Evolutionary conservation across 92 coral and sea anemone species (phyloP).

Genomic region (Blastomussa wellsi): DNA sequence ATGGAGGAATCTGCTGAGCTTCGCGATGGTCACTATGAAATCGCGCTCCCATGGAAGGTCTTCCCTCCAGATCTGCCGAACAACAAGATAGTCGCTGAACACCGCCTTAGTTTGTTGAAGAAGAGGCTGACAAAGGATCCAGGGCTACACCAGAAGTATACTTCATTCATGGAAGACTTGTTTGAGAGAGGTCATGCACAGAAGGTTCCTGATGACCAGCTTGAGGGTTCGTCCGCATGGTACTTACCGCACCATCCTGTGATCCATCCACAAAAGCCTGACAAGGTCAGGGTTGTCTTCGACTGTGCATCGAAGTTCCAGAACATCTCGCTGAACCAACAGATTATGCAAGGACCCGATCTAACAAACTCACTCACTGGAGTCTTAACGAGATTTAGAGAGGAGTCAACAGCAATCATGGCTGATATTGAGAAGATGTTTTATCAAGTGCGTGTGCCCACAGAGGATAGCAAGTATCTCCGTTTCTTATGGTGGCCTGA

Average conservation of each 20-base stretch:
- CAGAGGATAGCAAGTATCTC: neutral
- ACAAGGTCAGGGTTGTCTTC: no score
- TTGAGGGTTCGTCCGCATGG: no score
- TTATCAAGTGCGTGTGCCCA: neutral
- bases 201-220: no score
- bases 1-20: slow-evolving; percentile 58
- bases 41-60: no score
- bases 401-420: neutral
- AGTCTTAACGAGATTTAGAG: slow-evolving; percentile 1
- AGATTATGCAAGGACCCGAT: neutral
- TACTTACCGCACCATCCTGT: no score
- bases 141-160: slow-evolving; percentile 37
- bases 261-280: no score
- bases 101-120: slow-evolving; percentile 50
- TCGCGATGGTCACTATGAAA: slow-evolving; percentile 60
- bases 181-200: no score
- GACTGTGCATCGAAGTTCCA: no score
- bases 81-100: slow-evolving; percentile 61
- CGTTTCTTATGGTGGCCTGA: slow-evolving; percentile 17
- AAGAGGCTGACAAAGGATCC: slow-evolving; percentile 47
- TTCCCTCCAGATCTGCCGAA: slow-evolving; percentile 67
- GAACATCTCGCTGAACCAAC: no score
- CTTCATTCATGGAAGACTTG: slow-evolving; percentile 40
- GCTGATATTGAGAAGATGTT: slow-evolving; percentile 6
- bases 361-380: neutral